These are phyloP conservation scores for Puntigrus tetrazona DNA, from an alignment of 2,113 vertebrate genomes.

Conservation along the genomic window DNA sequence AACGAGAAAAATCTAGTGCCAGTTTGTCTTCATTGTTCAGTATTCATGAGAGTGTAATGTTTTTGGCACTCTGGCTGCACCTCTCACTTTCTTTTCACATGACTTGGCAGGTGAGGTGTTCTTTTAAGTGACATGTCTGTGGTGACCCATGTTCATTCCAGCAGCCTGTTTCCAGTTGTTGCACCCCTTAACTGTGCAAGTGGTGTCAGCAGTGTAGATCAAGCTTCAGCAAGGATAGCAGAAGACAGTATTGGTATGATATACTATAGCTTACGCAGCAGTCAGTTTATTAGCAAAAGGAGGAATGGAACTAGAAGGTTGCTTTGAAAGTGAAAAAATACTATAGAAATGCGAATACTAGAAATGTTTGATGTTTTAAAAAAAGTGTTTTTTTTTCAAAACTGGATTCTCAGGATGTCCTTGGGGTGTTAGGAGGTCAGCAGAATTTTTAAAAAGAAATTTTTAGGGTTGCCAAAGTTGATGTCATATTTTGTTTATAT, in stretches of 20 bases:
- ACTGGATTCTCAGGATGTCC: background rate
- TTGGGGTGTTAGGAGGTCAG: background rate
- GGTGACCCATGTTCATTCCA: background rate
- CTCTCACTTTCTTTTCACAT: background rate
- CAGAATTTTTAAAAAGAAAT: too few relatives aligned
- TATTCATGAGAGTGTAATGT: background rate
- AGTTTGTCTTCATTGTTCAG: background rate
- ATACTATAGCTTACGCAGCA: background rate
- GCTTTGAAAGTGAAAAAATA: background rate
- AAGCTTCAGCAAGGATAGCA: background rate
- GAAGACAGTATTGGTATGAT: background rate
- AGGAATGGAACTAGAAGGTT: background rate
- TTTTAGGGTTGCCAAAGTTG: too few relatives aligned
- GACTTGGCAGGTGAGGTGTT: slow-evolving; percentile 1
- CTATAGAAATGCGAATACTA: background rate
- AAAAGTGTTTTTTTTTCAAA: background rate
- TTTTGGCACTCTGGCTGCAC: background rate
- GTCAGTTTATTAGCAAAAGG: background rate
- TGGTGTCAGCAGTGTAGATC: slow-evolving; percentile 21
- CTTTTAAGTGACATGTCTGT: background rate
- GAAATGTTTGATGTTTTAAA: background rate
- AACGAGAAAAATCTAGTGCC: background rate
- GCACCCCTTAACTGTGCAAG: background rate
- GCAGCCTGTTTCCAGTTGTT: slow-evolving; percentile 14
- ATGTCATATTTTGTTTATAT: too few relatives aligned